These are phyloP conservation scores for Calephelis nemesis DNA, from an alignment of 1,140 invertebrate species.

Conservation along the genomic window DNA sequence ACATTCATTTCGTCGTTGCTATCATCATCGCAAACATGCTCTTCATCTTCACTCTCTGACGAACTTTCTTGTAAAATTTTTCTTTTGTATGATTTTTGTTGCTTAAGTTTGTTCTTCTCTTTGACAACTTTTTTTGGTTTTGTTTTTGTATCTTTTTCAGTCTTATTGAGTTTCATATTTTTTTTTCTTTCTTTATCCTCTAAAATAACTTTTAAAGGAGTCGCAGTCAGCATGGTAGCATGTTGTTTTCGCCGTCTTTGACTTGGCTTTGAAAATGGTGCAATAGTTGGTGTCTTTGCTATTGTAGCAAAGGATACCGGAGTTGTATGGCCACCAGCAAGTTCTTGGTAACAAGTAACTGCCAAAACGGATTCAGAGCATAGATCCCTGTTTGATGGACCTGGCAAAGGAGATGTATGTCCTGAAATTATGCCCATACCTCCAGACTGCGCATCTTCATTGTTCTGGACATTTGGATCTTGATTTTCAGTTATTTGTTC, in stretches of 20 bases:
- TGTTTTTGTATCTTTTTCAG: slow-evolving; percentile 35
- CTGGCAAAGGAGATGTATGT: too few species aligned
- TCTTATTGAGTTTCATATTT: slow-evolving; percentile 37
- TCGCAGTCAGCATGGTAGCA: slow-evolving; percentile 41
- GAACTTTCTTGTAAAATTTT: slow-evolving; percentile 33
- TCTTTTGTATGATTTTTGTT: slow-evolving; percentile 37
- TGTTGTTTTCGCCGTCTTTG: slow-evolving; percentile 40
- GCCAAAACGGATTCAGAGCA: too few species aligned
- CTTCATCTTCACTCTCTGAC: slow-evolving; percentile 23
- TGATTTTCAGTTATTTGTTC: too few species aligned
- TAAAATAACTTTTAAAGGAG: slow-evolving; percentile 41
- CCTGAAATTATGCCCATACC: too few species aligned
- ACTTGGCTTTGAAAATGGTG: slow-evolving; percentile 28
- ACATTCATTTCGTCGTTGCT: slow-evolving; percentile 42
- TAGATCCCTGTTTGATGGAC: too few species aligned
- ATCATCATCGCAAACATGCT: slow-evolving; percentile 35
- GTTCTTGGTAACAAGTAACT: too few species aligned
- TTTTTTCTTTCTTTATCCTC: slow-evolving; percentile 45
- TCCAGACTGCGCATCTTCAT: too few species aligned
- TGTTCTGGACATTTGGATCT: neutral
- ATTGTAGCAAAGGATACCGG: slow-evolving; percentile 27
- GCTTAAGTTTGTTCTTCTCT: slow-evolving; percentile 31
- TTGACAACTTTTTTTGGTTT: slow-evolving; percentile 28
- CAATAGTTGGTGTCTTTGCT: slow-evolving; percentile 25
- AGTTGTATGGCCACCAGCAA: too few species aligned